phyloP scores from a whole-genome alignment of 2,797 vertebrate genomes.

The Lates japonicus region DNA sequence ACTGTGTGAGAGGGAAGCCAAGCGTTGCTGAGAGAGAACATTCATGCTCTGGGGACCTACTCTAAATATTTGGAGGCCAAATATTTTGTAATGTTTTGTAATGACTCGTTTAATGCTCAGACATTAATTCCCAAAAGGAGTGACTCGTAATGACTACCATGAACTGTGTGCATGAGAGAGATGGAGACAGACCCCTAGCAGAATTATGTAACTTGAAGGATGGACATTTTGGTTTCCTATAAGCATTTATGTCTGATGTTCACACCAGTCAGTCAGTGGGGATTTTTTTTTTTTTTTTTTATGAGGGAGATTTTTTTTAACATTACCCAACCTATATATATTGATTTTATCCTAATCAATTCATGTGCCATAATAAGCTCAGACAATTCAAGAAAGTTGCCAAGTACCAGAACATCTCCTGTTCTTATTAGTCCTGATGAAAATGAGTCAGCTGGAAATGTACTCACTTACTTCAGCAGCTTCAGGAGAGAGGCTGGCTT shows the following conservation, averaged over 20 bases:
- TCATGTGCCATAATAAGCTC: neutral
- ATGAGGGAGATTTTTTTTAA: neutral
- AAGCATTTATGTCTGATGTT: slow-evolving; percentile 1
- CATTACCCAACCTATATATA: neutral
- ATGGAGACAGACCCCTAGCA: neutral
- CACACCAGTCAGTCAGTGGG: neutral
- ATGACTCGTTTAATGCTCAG: slow-evolving; percentile 11
- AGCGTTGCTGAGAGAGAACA: slow-evolving; percentile 9
- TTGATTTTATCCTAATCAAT: neutral
- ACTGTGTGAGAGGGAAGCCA: slow-evolving; percentile 36
- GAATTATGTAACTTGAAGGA: neutral
- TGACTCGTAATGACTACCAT: neutral
- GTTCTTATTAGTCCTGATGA: neutral
- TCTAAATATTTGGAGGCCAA: slow-evolving; percentile 45
- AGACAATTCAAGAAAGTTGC: neutral
- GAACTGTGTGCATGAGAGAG: neutral
- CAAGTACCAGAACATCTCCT: neutral
- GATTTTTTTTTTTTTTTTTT: neutral
- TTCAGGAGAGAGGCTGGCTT: neutral
- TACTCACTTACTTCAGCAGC: neutral
- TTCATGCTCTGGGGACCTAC: slow-evolving; percentile 29
- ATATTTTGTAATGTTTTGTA: slow-evolving; percentile 41
- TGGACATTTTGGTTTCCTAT: neutral
- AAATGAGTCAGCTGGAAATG: neutral
- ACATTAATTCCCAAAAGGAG: slow-evolving; percentile 25